Conservation (phyloP, 1,140 invertebrate species). For the Thrips palmi region DNA sequence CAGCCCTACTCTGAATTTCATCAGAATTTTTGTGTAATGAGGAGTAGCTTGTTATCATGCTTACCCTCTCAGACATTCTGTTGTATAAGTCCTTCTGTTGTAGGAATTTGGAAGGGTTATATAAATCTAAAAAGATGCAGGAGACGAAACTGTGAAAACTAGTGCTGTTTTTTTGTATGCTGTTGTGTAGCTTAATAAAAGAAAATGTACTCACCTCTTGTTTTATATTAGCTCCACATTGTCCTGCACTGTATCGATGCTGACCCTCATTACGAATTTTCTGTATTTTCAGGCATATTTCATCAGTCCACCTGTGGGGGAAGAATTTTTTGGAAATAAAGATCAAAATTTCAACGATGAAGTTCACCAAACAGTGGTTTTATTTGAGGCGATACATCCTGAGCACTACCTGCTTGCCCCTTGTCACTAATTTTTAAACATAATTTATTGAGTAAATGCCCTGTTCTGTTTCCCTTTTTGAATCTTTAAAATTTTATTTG, state of each 20-base stretch:
- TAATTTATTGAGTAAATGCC: too few relatives aligned
- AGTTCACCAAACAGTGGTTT: conserved; percentile 19
- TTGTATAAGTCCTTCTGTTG: conserved; percentile 43
- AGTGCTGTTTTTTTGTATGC: conserved; percentile 13
- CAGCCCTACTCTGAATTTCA: neutral
- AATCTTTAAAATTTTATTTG: too few relatives aligned
- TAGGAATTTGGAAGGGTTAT: conserved; percentile 57
- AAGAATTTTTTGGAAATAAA: conserved; percentile 32
- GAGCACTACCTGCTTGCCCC: too few relatives aligned
- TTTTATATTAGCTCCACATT: conserved; percentile 13
- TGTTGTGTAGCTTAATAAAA: conserved; percentile 12
- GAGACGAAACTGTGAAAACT: conserved; percentile 27
- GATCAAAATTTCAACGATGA: conserved; percentile 25
- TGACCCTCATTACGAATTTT: conserved; percentile 19
- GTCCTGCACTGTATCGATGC: conserved; percentile 15
- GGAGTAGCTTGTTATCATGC: conserved; percentile 14
- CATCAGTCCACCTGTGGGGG: conserved; percentile 23
- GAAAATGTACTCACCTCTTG: conserved; percentile 3
- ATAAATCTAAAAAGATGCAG: conserved; percentile 54
- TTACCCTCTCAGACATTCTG: conserved; percentile 23
- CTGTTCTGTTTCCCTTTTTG: too few relatives aligned
- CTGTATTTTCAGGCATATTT: conserved; percentile 31
- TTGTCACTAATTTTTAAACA: too few relatives aligned
- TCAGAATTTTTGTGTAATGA: conserved; percentile 2
- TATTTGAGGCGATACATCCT: too few relatives aligned